Percentiles rank a stretch among this genome's conserved stretches.
These are phyloP conservation scores for Microchrysa polita DNA, from an alignment of 2,888 invertebrate genomes.

Conservation along the genomic window DNA sequence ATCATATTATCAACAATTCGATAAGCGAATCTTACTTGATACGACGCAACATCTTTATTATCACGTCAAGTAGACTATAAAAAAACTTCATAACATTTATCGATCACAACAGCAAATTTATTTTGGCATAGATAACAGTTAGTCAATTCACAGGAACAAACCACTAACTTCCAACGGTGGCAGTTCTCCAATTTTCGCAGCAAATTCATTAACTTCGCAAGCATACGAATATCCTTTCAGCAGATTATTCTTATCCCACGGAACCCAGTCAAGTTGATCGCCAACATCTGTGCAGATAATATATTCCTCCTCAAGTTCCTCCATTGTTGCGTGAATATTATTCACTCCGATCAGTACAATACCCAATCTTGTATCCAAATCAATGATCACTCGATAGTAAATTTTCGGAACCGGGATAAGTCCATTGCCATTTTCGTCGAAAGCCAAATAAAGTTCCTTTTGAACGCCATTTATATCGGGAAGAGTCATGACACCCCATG, in stretches of 20 bases:
- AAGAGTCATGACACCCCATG: slow-evolving; percentile 59
- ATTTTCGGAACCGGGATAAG: slow-evolving; percentile 59
- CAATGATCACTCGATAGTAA: slow-evolving; percentile 64
- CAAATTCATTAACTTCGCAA: slow-evolving; percentile 58
- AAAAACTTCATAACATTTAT: not conserved
- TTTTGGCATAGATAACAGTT: too few species aligned
- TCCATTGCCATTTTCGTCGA: slow-evolving; percentile 51
- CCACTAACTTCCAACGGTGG: slow-evolving; percentile 26
- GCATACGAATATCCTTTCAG: slow-evolving; percentile 59
- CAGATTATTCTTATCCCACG: slow-evolving; percentile 53
- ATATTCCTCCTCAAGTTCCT: slow-evolving; percentile 50
- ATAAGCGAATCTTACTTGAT: too few species aligned
- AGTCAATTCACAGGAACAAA: not conserved
- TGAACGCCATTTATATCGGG: slow-evolving; percentile 55
- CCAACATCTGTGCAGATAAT: slow-evolving; percentile 58
- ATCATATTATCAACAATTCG: too few species aligned
- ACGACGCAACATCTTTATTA: too few species aligned
- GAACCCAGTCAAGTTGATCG: slow-evolving; percentile 56
- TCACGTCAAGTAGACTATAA: not conserved
- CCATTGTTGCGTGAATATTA: slow-evolving; percentile 59
- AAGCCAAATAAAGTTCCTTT: slow-evolving; percentile 54
- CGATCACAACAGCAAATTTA: not conserved
- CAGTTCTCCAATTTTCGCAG: slow-evolving; percentile 12
- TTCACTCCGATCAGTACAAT: slow-evolving; percentile 64
- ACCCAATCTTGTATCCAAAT: slow-evolving; percentile 57